Percentiles rank a stretch among this genome's conserved stretches.
Conservation (phyloP, 1,140 invertebrate genomes). For the Zaprionus taronus region DNA sequence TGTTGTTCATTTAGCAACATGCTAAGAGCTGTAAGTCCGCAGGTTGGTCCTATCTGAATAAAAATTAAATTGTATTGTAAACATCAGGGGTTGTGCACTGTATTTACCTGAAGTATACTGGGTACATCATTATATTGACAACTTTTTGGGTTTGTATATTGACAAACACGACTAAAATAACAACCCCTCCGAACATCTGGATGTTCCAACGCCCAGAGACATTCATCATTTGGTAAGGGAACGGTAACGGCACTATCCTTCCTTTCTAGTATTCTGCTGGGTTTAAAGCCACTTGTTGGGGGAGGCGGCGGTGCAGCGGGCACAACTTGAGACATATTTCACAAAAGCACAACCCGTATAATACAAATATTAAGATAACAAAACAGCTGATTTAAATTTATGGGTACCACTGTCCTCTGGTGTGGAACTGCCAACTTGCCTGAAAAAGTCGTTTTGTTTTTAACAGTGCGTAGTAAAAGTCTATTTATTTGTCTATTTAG, state of each 20-base stretch:
- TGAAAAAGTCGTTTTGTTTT: neutral
- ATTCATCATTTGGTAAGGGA: slow-evolving; percentile 55
- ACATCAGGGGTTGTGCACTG: neutral
- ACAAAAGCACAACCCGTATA: neutral
- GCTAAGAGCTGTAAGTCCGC: slow-evolving; percentile 91
- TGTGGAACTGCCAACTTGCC: slow-evolving; percentile 7
- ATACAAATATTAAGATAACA: slow-evolving; percentile 8
- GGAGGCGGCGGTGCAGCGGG: slow-evolving; percentile 59
- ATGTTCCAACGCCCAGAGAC: slow-evolving; percentile 84
- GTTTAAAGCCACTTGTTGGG: neutral
- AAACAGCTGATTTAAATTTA: slow-evolving; percentile 14
- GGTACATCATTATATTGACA: slow-evolving; percentile 65
- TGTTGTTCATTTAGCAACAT: slow-evolving; percentile 89
- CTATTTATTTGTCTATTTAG: no score
- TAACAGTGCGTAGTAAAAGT: neutral
- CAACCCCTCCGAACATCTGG: slow-evolving; percentile 85
- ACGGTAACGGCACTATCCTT: neutral
- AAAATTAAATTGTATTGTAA: neutral
- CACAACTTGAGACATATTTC: slow-evolving; percentile 40
- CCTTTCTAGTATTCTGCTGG: neutral
- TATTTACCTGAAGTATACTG: slow-evolving; percentile 60
- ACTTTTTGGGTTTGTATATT: slow-evolving; percentile 47
- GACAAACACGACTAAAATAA: slow-evolving; percentile 84
- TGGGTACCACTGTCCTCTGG: neutral
- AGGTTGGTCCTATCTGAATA: slow-evolving; percentile 87